These are phyloP conservation scores for Nesometra sesokonis DNA, from an alignment of 35 echinoderm and acorn worm species.

Conservation along the genomic window DNA sequence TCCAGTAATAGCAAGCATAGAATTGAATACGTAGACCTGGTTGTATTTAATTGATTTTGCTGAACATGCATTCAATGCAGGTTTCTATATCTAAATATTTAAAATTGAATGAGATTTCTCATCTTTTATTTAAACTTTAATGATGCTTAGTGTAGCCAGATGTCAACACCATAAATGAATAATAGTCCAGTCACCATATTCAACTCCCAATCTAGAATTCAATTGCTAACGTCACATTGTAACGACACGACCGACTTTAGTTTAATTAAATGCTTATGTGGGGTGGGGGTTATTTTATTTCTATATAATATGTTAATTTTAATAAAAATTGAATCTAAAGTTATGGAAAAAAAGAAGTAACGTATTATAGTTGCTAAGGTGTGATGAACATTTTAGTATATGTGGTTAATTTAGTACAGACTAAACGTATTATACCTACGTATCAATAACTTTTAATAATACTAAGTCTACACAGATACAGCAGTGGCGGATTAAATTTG, in stretches of 20 bases:
- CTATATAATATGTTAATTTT: too few species aligned
- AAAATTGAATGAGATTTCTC: constrained; percentile 1
- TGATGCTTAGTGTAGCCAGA: background rate
- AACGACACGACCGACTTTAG: background rate
- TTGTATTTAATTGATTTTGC: background rate
- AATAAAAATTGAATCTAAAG: too few species aligned
- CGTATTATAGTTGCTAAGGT: too few species aligned
- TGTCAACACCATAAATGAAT: background rate
- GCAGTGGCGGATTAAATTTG: too few species aligned
- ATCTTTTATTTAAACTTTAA: constrained; percentile 1
- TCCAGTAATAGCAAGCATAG: background rate
- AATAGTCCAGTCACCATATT: background rate
- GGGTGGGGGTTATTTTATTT: too few species aligned
- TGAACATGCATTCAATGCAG: background rate
- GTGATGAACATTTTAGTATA: too few species aligned
- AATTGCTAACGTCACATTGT: background rate
- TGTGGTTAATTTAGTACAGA: too few species aligned
- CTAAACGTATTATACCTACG: too few species aligned
- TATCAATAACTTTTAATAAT: too few species aligned
- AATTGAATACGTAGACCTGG: background rate
- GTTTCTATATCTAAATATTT: background rate
- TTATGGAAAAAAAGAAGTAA: too few species aligned
- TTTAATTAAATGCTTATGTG: background rate
- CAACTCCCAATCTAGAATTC: background rate
- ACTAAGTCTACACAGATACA: too few species aligned